Conservation (phyloP, 2,888 invertebrate genomes). For the Pterostichus madidus region DNA sequence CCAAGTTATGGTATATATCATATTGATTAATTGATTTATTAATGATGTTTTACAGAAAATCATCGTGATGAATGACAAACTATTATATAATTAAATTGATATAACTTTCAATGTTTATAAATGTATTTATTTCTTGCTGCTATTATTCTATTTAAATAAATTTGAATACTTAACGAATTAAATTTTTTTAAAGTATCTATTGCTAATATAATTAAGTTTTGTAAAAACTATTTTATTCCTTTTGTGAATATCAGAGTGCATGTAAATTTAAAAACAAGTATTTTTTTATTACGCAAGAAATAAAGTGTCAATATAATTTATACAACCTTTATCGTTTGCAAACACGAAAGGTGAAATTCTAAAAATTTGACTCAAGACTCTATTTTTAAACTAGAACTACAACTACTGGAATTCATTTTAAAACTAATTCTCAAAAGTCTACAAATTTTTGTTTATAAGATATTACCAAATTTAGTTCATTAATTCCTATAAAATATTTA, state of each 20-base stretch:
- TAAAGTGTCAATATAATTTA: slow-evolving; percentile 26
- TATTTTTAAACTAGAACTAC: slow-evolving; percentile 36
- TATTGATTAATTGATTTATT: not conserved
- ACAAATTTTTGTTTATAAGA: not conserved
- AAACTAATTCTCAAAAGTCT: not conserved
- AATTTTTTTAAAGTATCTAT: slow-evolving; percentile 15
- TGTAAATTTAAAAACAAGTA: slow-evolving; percentile 33
- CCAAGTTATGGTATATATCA: slow-evolving; percentile 2
- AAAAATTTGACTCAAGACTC: slow-evolving; percentile 28
- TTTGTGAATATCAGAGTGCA: slow-evolving; percentile 35
- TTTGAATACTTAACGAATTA: too few relatives aligned
- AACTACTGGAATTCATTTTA: not conserved
- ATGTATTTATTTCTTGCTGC: not conserved
- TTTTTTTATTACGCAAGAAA: slow-evolving; percentile 14
- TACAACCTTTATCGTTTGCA: slow-evolving; percentile 23
- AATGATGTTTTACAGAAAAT: not conserved
- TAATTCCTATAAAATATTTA: slow-evolving; percentile 1
- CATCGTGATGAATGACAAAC: too few relatives aligned
- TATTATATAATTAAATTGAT: too few relatives aligned
- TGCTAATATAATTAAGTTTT: slow-evolving; percentile 3
- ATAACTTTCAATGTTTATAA: too few relatives aligned
- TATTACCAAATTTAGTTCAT: slow-evolving; percentile 2
- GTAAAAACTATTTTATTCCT: slow-evolving; percentile 21
- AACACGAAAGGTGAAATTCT: slow-evolving; percentile 23
- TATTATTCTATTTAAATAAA: too few relatives aligned